These are phyloP conservation scores for Distichodus sexfasciatus DNA, from an alignment of 2,797 vertebrate species.

Conservation along the genomic window DNA sequence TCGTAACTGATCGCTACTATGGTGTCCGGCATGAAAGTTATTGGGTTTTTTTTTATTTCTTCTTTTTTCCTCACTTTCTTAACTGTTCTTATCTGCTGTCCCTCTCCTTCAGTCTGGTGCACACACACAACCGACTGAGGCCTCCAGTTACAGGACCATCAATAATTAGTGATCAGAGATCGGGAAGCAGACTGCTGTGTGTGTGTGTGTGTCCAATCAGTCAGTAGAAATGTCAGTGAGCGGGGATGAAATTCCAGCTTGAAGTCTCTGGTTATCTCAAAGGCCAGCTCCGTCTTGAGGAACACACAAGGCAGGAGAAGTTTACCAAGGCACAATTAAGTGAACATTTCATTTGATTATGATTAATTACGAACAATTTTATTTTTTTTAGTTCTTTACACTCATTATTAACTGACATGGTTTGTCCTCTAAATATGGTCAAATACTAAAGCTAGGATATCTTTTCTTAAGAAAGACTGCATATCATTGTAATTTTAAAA, in stretches of 20 bases:
- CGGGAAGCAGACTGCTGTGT: constrained; percentile 6
- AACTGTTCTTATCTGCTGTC: background rate
- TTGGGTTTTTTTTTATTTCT: background rate
- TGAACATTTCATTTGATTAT: too few relatives aligned
- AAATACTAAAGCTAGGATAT: too few relatives aligned
- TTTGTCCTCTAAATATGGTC: too few relatives aligned
- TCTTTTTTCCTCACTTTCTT: background rate
- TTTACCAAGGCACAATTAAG: background rate
- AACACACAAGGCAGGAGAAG: background rate
- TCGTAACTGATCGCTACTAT: too few relatives aligned
- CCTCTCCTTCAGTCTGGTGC: background rate
- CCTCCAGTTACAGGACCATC: constrained; percentile 64
- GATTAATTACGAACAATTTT: too few relatives aligned
- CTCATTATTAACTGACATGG: too few relatives aligned
- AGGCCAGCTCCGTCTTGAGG: constrained; percentile 28
- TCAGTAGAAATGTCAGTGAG: constrained; percentile 38
- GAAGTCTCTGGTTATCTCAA: constrained; percentile 65
- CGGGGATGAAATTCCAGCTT: constrained; percentile 72
- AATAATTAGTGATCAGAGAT: constrained; percentile 63
- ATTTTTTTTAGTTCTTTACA: too few relatives aligned
- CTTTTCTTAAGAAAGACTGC: too few relatives aligned
- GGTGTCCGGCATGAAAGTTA: constrained; percentile 24
- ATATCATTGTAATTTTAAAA: too few relatives aligned
- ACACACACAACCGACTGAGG: constrained; percentile 50
- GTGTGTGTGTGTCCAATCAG: constrained; percentile 35